Evolutionary conservation across 2,888 invertebrate genomes (phyloP).

Genomic region (Habroteleia sp.): DNA sequence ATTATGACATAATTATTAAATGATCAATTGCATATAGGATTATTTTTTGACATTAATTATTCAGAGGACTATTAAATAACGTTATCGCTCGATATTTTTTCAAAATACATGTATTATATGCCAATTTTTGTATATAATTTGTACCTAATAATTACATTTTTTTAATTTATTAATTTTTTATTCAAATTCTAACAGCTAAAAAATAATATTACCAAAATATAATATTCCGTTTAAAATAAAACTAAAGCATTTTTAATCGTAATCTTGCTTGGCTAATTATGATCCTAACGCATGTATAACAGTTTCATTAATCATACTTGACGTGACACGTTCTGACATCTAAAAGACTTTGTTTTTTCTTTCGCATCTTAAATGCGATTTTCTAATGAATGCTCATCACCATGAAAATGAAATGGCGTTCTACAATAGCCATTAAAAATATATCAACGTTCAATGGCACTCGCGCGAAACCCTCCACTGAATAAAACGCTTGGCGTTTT

Average conservation of each 20-base stretch:
- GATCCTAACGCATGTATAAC: constrained; percentile 49
- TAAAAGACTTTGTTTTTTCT: constrained; percentile 30
- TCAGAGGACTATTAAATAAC: too few relatives aligned
- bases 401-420: constrained; percentile 56
- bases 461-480: constrained; percentile 18
- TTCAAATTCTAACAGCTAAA: too few relatives aligned
- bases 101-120: too few relatives aligned
- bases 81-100: too few relatives aligned
- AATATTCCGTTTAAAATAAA: too few relatives aligned
- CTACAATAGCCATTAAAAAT: constrained; percentile 51
- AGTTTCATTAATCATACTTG: constrained; percentile 61
- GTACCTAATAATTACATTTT: too few relatives aligned
- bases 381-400: constrained; percentile 58
- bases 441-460: constrained; percentile 45
- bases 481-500: constrained; percentile 11
- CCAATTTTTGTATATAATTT: too few relatives aligned
- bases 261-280: constrained; percentile 18
- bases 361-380: constrained; percentile 29
- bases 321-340: constrained; percentile 54
- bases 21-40: too few relatives aligned
- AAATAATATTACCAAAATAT: too few relatives aligned
- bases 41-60: too few relatives aligned
- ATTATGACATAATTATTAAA: too few relatives aligned
- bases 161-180: too few relatives aligned
- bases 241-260: constrained; percentile 23